Conservation (phyloP, 2,113 vertebrate species). For the Boulengeromyrus knoepffleri region DNA sequence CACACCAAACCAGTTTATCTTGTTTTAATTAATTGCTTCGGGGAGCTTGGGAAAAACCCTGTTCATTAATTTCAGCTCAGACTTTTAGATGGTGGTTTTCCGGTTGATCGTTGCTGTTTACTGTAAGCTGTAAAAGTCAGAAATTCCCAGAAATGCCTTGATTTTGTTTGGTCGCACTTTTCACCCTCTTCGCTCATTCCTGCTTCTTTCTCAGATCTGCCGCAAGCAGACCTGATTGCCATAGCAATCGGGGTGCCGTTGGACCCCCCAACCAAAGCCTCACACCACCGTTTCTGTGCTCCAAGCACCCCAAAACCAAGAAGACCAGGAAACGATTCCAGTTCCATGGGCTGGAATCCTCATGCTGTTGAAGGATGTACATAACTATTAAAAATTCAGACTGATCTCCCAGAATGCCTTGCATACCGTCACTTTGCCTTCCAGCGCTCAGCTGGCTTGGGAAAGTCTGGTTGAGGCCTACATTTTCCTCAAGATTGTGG, state of each 20-base stretch:
- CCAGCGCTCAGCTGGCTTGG: background rate
- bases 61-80: background rate
- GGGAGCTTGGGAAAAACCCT: background rate
- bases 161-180: background rate
- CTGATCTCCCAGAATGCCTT: background rate
- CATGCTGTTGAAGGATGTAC: background rate
- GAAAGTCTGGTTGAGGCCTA: background rate
- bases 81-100: background rate
- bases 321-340: background rate
- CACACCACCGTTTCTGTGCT: too few species aligned
- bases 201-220: background rate
- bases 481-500: background rate
- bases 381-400: background rate
- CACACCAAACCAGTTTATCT: background rate
- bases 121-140: background rate
- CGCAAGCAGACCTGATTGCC: background rate
- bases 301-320: background rate
- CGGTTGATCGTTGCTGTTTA: background rate
- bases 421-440: background rate
- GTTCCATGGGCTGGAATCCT: background rate
- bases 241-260: background rate
- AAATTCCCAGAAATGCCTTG: background rate
- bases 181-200: background rate
- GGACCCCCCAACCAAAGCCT: background rate
- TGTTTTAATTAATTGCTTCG: conserved; percentile 3